Evolutionary conservation across 2,797 vertebrate genomes (phyloP), one percentile per base, ranked within the genome.

Genomic region (Poeciliopsis paucimaculata): DNA sequence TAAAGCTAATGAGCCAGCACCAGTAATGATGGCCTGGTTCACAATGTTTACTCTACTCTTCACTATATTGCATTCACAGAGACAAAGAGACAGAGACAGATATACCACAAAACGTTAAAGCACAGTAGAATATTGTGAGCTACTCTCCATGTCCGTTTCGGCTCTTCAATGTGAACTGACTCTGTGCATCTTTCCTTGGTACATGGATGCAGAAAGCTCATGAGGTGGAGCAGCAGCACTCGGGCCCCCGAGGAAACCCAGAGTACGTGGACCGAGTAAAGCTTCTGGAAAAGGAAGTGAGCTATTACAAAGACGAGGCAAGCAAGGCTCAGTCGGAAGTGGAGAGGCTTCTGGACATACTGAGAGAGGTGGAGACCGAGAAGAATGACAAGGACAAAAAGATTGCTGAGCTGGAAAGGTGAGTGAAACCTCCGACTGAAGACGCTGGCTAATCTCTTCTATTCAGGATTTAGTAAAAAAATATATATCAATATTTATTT

Each of bases 361-460:
- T 99, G 82, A 96, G 98, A 76, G 98, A 99, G 92, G 98, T 99
- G 87, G 98, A 99, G 91, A 99, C 97, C 0, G 98, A 99, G 90
- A 99, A 99, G 94, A 98, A 98, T 45, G 97, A 99, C 91, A 99
- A 99, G 94, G 98, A 99, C 95, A 99, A 99, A 94, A 98, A 99
- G 95, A 99, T 99, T 1, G 97, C 97, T 0, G 98, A 99, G 87
- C 93, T 99, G 82, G 98, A 99, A 94, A 99, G 98, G 98, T 99
- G 89, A 85, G 66, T 82, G n/a, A 72, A n/a, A 28, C 20, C 7
- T 43, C 39, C 10, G 62, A 18, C 55, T 60, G 55, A 31, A 15
- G 55, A 31, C 0, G 12, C n/a, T 31, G 28, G 11, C 4, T 18
- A 34, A 36, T 20, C 34, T 66, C 34, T 66, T 23, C 7, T 39